Evolutionary conservation across 1,140 invertebrate species (phyloP).

Genomic region (Pogonomyrmex californicus): DNA sequence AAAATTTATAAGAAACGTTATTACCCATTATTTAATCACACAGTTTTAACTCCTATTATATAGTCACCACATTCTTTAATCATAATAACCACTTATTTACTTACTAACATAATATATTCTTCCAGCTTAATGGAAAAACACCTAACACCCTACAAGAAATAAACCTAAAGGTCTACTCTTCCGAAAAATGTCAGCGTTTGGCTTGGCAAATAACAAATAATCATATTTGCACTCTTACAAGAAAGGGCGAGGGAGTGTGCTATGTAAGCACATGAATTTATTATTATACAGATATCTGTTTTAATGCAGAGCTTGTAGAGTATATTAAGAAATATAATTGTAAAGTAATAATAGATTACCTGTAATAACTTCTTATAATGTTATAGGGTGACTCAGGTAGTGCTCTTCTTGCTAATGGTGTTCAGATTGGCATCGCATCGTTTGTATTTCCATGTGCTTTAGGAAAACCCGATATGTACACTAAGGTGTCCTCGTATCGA

Average conservation of each 20-base stretch:
- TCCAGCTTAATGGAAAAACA: conserved; percentile 81
- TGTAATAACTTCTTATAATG: conserved; percentile 52
- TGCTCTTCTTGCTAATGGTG: conserved; percentile 85
- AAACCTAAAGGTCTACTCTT: conserved; percentile 81
- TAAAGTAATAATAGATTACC: conserved; percentile 7
- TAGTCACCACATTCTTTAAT: not conserved
- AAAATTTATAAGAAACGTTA: no score
- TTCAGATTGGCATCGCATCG: conserved; percentile 89
- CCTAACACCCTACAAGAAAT: conserved; percentile 85
- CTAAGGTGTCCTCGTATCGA: conserved; percentile 86
- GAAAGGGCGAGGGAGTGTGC: conserved; percentile 85
- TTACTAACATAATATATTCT: conserved; percentile 6
- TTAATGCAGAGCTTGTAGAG: no score
- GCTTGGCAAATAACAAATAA: conserved; percentile 79
- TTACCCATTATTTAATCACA: no score
- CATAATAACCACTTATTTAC: not conserved
- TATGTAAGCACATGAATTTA: conserved; percentile 79
- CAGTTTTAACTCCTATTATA: no score
- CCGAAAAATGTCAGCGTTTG: conserved; percentile 78
- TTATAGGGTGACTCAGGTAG: conserved; percentile 89
- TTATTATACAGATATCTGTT: not conserved
- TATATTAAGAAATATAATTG: not conserved
- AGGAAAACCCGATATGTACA: conserved; percentile 89
- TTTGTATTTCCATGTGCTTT: conserved; percentile 89
- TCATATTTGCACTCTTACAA: conserved; percentile 86